Percentiles rank a stretch among this genome's conserved stretches.
Evolutionary conservation across 2,888 invertebrate genomes (phyloP).

Genomic region (Neocrepidodera transversa): DNA sequence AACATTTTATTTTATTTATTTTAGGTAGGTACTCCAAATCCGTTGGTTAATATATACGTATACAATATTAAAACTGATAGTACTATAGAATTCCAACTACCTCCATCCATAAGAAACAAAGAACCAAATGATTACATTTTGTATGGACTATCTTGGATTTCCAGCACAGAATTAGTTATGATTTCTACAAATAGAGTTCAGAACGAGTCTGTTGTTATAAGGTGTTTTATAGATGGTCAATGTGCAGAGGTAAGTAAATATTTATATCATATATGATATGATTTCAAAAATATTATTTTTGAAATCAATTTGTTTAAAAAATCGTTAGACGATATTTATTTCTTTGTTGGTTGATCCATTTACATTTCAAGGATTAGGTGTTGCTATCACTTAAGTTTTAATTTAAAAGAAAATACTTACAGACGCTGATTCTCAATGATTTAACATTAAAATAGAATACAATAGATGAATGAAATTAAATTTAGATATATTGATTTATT

Average conservation of each 20-base stretch:
- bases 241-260: constrained; percentile 43
- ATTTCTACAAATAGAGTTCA: constrained; percentile 89
- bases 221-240: constrained; percentile 40
- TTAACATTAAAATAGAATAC: too few species aligned
- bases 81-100: constrained; percentile 35
- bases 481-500: too few species aligned
- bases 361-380: too few species aligned
- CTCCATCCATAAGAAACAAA: constrained; percentile 60
- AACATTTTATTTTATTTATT: constrained; percentile 46
- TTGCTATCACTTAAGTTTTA: too few species aligned
- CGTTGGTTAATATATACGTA: constrained; percentile 72
- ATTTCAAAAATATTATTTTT: too few species aligned
- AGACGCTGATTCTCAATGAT: too few species aligned
- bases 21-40: constrained; percentile 77
- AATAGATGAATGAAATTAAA: too few species aligned
- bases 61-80: constrained; percentile 61
- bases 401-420: too few species aligned
- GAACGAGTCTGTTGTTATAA: constrained; percentile 62
- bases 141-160: constrained; percentile 77
- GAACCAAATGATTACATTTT: constrained; percentile 72
- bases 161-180: constrained; percentile 70
- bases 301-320: too few species aligned
- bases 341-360: too few species aligned
- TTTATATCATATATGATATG: too few species aligned
- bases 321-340: too few species aligned